Evolutionary conservation across 2,888 invertebrate species (phyloP).

Genomic region (Lasioglossum zephyrum): DNA sequence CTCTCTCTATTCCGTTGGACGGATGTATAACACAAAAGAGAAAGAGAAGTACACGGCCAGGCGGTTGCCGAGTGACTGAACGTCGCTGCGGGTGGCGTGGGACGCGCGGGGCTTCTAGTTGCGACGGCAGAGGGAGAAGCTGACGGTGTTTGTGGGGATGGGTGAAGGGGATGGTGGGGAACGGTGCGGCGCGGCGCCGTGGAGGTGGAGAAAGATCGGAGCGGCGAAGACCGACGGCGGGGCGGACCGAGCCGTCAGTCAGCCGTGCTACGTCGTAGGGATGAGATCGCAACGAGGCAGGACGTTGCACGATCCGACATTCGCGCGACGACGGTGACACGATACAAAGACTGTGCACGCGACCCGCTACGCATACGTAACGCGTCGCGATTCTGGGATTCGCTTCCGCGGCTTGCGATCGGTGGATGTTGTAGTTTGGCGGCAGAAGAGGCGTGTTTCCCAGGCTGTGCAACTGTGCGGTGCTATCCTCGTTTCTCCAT

Average conservation of each 20-base stretch:
- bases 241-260: conserved; percentile 77
- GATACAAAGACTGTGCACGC: conserved; percentile 40
- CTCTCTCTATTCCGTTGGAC: conserved; percentile 17
- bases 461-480: conserved; percentile 65
- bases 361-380: conserved; percentile 22
- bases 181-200: not conserved
- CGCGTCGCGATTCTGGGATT: conserved; percentile 21
- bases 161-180: not conserved
- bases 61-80: conserved; percentile 62
- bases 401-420: conserved; percentile 13
- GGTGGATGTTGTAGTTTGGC: conserved; percentile 9
- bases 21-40: conserved; percentile 24
- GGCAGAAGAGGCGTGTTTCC: conserved; percentile 56
- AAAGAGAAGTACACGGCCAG: conserved; percentile 38
- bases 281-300: conserved; percentile 72
- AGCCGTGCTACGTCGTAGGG: conserved; percentile 79
- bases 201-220: conserved; percentile 33
- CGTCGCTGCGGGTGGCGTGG: conserved; percentile 59
- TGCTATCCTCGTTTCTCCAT: conserved; percentile 62
- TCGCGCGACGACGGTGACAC: conserved; percentile 64
- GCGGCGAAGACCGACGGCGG: conserved; percentile 62
- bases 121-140: conserved; percentile 30
- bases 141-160: not conserved
- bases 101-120: conserved; percentile 51
- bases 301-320: conserved; percentile 63